phyloP scores from a whole-genome alignment of 2,888 invertebrate species.

The Pollenia labialis region DNA sequence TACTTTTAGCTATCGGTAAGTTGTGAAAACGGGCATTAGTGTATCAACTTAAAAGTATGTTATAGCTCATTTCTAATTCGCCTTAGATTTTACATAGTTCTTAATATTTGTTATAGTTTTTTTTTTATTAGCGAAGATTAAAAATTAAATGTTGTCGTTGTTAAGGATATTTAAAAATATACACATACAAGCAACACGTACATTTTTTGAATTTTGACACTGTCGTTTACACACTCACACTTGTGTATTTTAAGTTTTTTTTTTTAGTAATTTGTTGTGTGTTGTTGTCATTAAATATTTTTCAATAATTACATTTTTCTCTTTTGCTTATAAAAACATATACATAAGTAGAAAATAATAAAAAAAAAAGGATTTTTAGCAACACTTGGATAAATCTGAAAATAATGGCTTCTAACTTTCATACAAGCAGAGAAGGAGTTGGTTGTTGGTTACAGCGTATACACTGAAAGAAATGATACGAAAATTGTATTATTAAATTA shows the following conservation, averaged over 20 bases:
- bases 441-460: background rate
- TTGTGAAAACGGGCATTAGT: no score
- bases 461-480: conserved; percentile 6
- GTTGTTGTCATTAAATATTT: conserved; percentile 71
- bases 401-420: conserved; percentile 43
- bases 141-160: conserved; percentile 62
- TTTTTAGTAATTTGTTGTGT: conserved; percentile 46
- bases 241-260: conserved; percentile 34
- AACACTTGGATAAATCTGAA: conserved; percentile 63
- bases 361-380: conserved; percentile 43
- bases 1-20: no score
- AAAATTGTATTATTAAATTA: no score
- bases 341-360: conserved; percentile 23
- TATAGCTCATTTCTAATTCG: conserved; percentile 1
- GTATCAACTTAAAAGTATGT: no score
- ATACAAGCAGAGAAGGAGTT: background rate
- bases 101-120: background rate
- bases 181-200: conserved; percentile 6
- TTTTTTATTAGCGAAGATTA: background rate
- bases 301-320: conserved; percentile 70
- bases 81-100: background rate
- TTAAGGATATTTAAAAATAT: conserved; percentile 43
- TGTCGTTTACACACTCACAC: conserved; percentile 41
- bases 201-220: conserved; percentile 66
- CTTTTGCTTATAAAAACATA: conserved; percentile 26